phyloP scores from a whole-genome alignment of 2,113 vertebrate species.

The Brachyistius frenatus region DNA sequence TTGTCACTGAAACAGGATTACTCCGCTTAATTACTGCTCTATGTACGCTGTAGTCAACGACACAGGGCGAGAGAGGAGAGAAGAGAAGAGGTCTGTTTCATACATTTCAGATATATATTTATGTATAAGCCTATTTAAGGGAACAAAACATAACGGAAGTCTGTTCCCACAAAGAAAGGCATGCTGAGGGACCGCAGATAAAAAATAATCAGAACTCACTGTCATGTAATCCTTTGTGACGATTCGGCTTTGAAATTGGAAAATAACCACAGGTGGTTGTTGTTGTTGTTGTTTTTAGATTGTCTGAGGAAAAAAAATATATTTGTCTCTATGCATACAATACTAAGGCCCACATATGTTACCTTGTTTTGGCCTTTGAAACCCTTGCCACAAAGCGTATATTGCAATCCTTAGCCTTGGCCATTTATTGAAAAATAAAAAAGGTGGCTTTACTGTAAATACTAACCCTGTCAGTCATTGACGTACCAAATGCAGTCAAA shows the following conservation, averaged over 20 bases:
- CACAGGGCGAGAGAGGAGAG: slow-evolving; percentile 3
- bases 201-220: slow-evolving; percentile 47
- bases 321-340: background rate
- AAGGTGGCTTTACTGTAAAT: background rate
- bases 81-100: background rate
- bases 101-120: slow-evolving; percentile 30
- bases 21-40: slow-evolving; percentile 62
- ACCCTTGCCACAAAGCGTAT: background rate
- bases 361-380: slow-evolving; percentile 14
- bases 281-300: background rate
- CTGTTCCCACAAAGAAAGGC: slow-evolving; percentile 37
- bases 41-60: slow-evolving; percentile 44
- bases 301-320: slow-evolving; percentile 1
- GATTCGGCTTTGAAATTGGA: slow-evolving; percentile 60
- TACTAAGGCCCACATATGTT: background rate
- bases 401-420: background rate
- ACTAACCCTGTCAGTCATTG: no score
- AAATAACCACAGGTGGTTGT: background rate
- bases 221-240: slow-evolving; percentile 59
- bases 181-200: slow-evolving; percentile 56
- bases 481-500: no score
- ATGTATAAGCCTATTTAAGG: slow-evolving; percentile 14
- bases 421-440: background rate
- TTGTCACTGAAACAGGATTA: slow-evolving; percentile 69
- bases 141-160: slow-evolving; percentile 37